phyloP scores from a whole-genome alignment of 2,797 vertebrate genomes.

The Hippopotamyrus pictus region DNA sequence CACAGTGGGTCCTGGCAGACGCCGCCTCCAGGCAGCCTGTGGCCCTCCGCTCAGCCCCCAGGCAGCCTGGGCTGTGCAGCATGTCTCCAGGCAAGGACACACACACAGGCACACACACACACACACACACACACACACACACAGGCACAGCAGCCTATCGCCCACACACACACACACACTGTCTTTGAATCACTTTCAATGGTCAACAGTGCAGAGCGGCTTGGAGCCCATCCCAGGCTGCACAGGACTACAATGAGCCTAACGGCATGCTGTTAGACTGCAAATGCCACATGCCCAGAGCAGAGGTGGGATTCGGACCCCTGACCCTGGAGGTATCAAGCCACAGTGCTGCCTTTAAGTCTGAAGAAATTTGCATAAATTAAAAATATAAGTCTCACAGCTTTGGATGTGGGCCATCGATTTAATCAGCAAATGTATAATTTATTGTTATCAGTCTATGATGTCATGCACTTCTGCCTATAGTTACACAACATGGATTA shows the following conservation, averaged over 20 bases:
- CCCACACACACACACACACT: not conserved
- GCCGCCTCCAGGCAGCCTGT: constrained; percentile 44
- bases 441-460: not conserved
- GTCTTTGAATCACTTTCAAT: not conserved
- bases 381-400: not conserved
- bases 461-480: not conserved
- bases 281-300: not conserved
- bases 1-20: constrained; percentile 61
- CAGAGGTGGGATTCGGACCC: not conserved
- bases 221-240: not conserved
- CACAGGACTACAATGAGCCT: not conserved
- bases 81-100: not conserved
- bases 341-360: not conserved
- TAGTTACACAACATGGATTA: not conserved
- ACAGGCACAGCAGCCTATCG: not conserved
- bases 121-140: not conserved
- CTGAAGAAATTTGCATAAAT: not conserved
- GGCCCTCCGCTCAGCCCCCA: constrained; percentile 13
- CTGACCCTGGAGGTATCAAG: not conserved
- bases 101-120: not conserved
- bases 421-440: not conserved
- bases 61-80: not conserved
- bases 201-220: not conserved
- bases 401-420: not conserved
- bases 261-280: not conserved